phyloP scores from a whole-genome alignment of 2,888 invertebrate genomes.

The Drosophila leonis region DNA sequence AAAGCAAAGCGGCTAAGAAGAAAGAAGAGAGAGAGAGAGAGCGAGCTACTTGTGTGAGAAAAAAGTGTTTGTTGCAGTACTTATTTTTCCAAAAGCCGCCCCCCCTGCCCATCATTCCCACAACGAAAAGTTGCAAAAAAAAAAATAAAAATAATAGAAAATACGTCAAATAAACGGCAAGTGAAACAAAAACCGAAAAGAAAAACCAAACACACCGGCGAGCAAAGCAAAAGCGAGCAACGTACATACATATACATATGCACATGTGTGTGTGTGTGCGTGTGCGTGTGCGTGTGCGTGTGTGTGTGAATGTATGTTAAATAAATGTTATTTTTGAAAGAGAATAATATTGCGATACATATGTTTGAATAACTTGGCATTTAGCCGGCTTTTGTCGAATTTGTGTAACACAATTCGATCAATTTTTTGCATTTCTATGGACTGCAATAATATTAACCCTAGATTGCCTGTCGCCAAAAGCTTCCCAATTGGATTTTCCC shows the following conservation, averaged over 20 bases:
- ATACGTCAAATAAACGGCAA: conserved; percentile 32
- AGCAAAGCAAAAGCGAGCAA: conserved; percentile 28
- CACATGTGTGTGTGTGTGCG: conserved; percentile 4
- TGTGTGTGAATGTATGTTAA: conserved; percentile 14
- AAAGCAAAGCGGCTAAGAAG: conserved; percentile 43
- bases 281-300: not conserved
- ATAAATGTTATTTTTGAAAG: conserved; percentile 8
- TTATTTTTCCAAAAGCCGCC: conserved; percentile 5
- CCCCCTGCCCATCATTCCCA: conserved; percentile 5
- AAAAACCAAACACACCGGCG: conserved; percentile 45
- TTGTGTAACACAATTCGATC: conserved; percentile 20
- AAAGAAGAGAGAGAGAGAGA: conserved; percentile 24
- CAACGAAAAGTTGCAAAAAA: conserved; percentile 16
- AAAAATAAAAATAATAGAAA: not conserved
- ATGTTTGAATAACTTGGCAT: conserved; percentile 1
- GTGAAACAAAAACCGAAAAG: conserved; percentile 19
- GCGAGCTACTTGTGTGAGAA: conserved; percentile 46
- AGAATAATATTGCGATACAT: not conserved
- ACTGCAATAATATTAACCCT: conserved; percentile 28
- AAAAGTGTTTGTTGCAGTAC: conserved; percentile 55
- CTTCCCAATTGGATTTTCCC: conserved; percentile 19
- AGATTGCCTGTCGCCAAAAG: not conserved
- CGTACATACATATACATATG: not conserved
- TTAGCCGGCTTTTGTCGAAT: conserved; percentile 27
- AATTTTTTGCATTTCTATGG: conserved; percentile 12